phyloP scores from a whole-genome alignment of 2,113 vertebrate species.

The Eubucco bourcierii region DNA sequence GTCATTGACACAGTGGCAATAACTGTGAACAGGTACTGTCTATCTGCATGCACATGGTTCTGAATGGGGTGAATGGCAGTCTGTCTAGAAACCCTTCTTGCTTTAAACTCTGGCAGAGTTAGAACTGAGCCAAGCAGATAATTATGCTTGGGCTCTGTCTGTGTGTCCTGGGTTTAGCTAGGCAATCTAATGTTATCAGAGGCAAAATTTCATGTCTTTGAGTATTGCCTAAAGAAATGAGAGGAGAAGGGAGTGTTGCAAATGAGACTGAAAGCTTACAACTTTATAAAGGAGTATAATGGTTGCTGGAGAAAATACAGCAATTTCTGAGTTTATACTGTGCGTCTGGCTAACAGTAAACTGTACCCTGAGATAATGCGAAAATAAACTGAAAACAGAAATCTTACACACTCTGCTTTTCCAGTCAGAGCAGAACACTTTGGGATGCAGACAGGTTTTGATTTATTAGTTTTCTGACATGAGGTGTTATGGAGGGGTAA shows the following conservation, averaged over 20 bases:
- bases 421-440: background rate
- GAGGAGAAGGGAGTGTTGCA: background rate
- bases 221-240: background rate
- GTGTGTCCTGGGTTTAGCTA: too few relatives aligned
- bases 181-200: background rate
- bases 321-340: background rate
- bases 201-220: background rate
- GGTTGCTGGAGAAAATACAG: background rate
- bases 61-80: too few relatives aligned
- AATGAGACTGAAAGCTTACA: background rate
- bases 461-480: background rate
- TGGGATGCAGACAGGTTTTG: background rate
- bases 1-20: fast-evolving
- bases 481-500: too few relatives aligned
- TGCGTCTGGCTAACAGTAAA: background rate
- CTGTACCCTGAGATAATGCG: background rate
- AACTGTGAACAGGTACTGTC: background rate
- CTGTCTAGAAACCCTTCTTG: background rate
- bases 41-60: fast-evolving
- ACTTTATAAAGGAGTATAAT: background rate
- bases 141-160: background rate
- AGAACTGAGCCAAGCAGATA: background rate
- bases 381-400: background rate
- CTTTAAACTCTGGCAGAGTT: background rate
- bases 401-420: background rate